Evolutionary conservation across 2,888 invertebrate species (phyloP), one percentile per base, ranked within the genome.

Genomic region (Hydrotaea diabolus): DNA sequence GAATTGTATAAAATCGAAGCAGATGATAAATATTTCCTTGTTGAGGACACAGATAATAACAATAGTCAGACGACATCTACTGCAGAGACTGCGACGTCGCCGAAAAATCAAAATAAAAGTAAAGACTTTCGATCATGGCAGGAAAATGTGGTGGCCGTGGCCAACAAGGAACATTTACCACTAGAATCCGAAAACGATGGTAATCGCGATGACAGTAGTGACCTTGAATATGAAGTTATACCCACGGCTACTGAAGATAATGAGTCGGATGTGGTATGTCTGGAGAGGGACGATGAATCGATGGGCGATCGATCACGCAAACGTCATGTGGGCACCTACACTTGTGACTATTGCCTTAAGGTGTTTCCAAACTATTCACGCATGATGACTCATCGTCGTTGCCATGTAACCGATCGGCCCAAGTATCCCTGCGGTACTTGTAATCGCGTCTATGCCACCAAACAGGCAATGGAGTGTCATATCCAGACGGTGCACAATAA

Each of bases 401-500:
- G 86, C 8, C 88, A 88, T 66, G 86, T 86, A 66, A n/a, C 39
- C 0, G 77, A 87, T 73, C 86, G 88, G 21, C 86, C 85, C 15
- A 88, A 87, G 77, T 87, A 78, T 78, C 62, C 75, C 8, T 88
- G 88, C 36, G 31, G 76, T 8, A 69, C 85, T 17, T 88, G 88
- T 72, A 86, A 86, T 57, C 88, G 88, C 3, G 19, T 85, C 0
- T 90, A 90, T 78, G 86, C 89, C 0, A 89, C 89, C 19, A 89
- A 88, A 64, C 89, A 88, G 76, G 89, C 89, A 0, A 88, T 87
- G 26, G 87, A 88, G 1, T 87, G 88, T 4, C 90, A 90, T 23
- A 62, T 87, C 13, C 87, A 87, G 19, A 86, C 88, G 0, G 87
- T 87, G 31, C 90, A 90, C 66, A 78, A 85, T 0, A 87, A 87